A percentile compares a stretch with the other conserved stretches of the same genome.
Conservation (phyloP, 2,797 vertebrate genomes). For the Epinephelus awoara region DNA sequence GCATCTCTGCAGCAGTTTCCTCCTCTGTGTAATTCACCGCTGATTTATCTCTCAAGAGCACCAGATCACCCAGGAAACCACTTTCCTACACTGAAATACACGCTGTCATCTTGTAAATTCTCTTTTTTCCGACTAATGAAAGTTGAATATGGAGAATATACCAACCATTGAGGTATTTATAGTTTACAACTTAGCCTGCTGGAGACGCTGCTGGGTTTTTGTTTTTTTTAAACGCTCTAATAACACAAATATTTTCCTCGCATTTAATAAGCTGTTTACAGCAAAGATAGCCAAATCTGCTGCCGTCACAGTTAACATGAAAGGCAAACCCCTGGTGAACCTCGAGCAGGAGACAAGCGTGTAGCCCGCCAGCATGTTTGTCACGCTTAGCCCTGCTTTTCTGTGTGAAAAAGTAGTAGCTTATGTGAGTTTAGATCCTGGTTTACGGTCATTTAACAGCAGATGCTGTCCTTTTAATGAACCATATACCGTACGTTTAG, state of each 20-base stretch:
- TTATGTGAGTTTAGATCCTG: slow-evolving; percentile 30
- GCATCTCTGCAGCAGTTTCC: slow-evolving; percentile 7
- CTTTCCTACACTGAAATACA: neutral
- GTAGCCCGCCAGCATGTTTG: slow-evolving; percentile 40
- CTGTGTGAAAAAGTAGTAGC: slow-evolving; percentile 18
- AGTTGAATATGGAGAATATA: neutral
- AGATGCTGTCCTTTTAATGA: slow-evolving; percentile 42
- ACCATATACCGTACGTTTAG: slow-evolving; percentile 21
- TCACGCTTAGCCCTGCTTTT: slow-evolving; percentile 30
- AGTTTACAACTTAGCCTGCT: neutral
- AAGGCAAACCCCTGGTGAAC: slow-evolving; percentile 46
- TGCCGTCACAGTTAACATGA: slow-evolving; percentile 57
- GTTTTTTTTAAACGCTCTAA: neutral
- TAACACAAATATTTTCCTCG: slow-evolving; percentile 19
- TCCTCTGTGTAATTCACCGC: slow-evolving; percentile 4
- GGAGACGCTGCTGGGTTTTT: neutral
- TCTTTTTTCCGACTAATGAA: neutral
- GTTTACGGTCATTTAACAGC: slow-evolving; percentile 35
- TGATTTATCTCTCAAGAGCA: neutral
- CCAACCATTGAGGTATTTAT: neutral
- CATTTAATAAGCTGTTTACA: slow-evolving; percentile 49
- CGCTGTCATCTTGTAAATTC: slow-evolving; percentile 11
- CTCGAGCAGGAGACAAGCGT: slow-evolving; percentile 31
- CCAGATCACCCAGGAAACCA: neutral
- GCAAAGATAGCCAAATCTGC: slow-evolving; percentile 39